Conservation (phyloP, 23 tunicate species). For the Styela clava region DNA sequence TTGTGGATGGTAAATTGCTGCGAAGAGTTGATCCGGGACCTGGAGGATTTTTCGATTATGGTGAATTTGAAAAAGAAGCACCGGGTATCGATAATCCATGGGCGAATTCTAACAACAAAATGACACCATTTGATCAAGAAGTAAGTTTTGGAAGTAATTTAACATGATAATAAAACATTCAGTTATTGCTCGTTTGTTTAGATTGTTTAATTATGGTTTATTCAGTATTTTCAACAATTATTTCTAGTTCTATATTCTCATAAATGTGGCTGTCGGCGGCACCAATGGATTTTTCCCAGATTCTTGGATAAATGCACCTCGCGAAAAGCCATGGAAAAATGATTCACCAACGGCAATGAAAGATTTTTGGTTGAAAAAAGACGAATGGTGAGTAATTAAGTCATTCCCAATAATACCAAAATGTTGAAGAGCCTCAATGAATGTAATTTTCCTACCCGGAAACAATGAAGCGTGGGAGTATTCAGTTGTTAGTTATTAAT, state of each 20-base stretch:
- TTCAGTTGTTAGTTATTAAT: too few species aligned
- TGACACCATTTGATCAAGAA: constrained; percentile 75
- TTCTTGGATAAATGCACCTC: constrained; percentile 50
- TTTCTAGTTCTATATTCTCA: constrained; percentile 56
- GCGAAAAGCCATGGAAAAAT: constrained; percentile 82
- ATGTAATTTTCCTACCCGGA: not conserved
- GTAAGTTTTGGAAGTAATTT: constrained; percentile 28
- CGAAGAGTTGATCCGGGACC: constrained; percentile 61
- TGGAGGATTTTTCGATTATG: constrained; percentile 64
- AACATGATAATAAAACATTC: not conserved
- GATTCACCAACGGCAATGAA: constrained; percentile 72
- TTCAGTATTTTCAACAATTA: too few species aligned
- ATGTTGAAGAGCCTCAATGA: not conserved
- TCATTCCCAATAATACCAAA: too few species aligned
- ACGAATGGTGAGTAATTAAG: constrained; percentile 46
- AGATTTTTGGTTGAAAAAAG: constrained; percentile 77
- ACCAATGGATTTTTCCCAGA: constrained; percentile 86
- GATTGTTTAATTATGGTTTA: not conserved
- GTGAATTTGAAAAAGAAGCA: constrained; percentile 52
- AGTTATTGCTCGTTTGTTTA: not conserved
- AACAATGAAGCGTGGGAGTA: too few species aligned
- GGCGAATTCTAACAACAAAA: constrained; percentile 32
- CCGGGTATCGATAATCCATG: constrained; percentile 73
- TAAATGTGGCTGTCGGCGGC: constrained; percentile 93
- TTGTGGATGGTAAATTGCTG: constrained; percentile 43